Base-by-base conservation (phyloP, 2,888 invertebrate species). In the Cyrtodaria siliqua region DNA sequence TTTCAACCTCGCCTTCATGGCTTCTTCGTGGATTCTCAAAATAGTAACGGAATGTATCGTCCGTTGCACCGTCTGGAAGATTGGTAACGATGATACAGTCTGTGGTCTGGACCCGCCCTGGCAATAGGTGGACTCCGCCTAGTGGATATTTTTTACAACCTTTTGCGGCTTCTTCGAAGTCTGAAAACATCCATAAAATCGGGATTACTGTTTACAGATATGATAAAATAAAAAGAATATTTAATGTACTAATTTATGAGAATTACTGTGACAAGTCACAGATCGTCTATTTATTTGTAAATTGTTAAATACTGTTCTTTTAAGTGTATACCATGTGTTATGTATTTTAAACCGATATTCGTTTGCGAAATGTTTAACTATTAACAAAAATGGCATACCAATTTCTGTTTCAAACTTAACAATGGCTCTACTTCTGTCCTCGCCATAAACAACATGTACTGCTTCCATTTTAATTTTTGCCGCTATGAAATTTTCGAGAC, bases 1-100 rank as follows among this genome's bases (percentile, higher is more conserved):
- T 29, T 40, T 62, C 69, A 18, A 75, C 59, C 4, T 55, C 59
- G 27, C 75, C 67, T 2, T 78, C 82, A 27, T 68, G 67, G 61
- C 66, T 66, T 12, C 64, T 55, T 40, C 33, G 69, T 33, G 57
- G 49, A 38, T 79, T 79, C 33, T 69, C 72, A 66, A 82, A 82
- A n/a, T 72, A 82, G 55, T 42, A 64, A 33, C 55, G 40, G 3
- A 75, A n/a, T 1, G 52, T 62, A 44, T 82, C 82, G 16, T 66
- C 47, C 24, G 75, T 47, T 4, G 67, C 66, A 2, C 29, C 23
- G 9, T 61, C 23, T 14, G 60, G 60, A 2, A 82, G 50, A 23
- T 52, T 56, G 2, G 69, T 47, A 1, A 78, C 64, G 16, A 62
- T 63, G 6, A 82, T 26, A 47, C 69, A 56, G 27, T 42, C 24